These are phyloP conservation scores for Camponotus vicinus DNA, from an alignment of 1,140 invertebrate genomes.

Conservation along the genomic window DNA sequence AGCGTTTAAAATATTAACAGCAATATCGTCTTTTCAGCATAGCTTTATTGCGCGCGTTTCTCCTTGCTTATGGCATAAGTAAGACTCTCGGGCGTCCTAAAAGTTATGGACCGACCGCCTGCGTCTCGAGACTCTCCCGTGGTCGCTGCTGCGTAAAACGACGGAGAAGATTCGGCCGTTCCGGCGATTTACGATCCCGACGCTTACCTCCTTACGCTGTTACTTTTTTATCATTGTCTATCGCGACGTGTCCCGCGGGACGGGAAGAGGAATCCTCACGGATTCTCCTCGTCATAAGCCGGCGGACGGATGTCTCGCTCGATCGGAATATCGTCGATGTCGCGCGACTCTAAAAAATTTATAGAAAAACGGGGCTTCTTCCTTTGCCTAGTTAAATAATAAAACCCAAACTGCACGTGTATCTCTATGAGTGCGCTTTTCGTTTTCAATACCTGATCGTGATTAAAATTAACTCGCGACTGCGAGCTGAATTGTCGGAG, in stretches of 20 bases:
- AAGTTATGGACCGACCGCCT: conserved; percentile 52
- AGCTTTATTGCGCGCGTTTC: background rate
- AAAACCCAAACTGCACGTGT: background rate
- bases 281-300: conserved; percentile 34
- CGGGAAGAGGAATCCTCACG: conserved; percentile 29
- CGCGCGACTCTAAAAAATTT: conserved; percentile 45
- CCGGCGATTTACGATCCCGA: conserved; percentile 66
- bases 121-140: conserved; percentile 36
- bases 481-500: conserved; percentile 8
- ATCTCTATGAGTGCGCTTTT: background rate
- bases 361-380: conserved; percentile 14
- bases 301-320: background rate
- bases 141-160: conserved; percentile 45
- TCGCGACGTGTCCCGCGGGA: conserved; percentile 45
- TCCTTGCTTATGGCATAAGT: background rate
- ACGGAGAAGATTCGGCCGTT: conserved; percentile 50
- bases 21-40: background rate
- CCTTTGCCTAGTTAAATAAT: conserved; percentile 11
- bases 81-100: background rate
- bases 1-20: background rate
- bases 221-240: conserved; percentile 72
- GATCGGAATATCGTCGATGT: conserved; percentile 38
- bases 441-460: conserved; percentile 1
- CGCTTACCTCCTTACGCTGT: conserved; percentile 54
- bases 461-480: conserved; percentile 42